Evolutionary conservation across 2,113 vertebrate species (phyloP).

Genomic region (Equus quagga): DNA sequence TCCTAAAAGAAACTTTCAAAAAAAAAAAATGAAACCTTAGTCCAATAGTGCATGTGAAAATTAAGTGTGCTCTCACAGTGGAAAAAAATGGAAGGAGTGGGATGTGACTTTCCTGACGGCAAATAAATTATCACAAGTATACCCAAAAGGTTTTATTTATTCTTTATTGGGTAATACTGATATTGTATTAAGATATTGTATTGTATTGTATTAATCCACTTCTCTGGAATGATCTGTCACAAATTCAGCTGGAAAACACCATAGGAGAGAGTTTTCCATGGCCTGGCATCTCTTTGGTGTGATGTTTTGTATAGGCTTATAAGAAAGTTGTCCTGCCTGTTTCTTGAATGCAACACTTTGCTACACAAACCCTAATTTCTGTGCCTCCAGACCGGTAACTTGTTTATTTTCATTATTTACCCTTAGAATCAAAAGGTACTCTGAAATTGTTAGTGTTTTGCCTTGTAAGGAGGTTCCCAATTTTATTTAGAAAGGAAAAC

Average conservation of each 20-base stretch:
- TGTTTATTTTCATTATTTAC: background rate
- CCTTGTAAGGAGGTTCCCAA: constrained; percentile 19
- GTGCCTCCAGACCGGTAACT: background rate
- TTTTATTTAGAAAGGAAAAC: constrained; percentile 53
- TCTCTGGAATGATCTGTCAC: background rate
- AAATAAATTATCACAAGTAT: background rate
- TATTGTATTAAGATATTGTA: background rate
- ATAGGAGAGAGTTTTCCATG: background rate
- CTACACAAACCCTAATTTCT: background rate
- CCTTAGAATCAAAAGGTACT: background rate
- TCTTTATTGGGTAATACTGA: background rate
- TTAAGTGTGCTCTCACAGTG: background rate
- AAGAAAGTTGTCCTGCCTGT: background rate
- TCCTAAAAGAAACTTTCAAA: background rate
- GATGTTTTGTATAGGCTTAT: background rate
- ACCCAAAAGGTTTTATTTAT: background rate
- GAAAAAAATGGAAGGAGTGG: background rate
- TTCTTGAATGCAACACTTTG: background rate
- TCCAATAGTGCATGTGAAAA: background rate
- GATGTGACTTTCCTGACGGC: background rate
- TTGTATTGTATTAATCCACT: background rate
- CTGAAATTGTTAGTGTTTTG: constrained; percentile 32
- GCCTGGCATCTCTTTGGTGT: background rate
- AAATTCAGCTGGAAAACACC: background rate
- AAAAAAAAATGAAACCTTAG: background rate